These are phyloP conservation scores for Anguilla megastoma DNA, from an alignment of 2,797 vertebrate species.

Conservation along the genomic window DNA sequence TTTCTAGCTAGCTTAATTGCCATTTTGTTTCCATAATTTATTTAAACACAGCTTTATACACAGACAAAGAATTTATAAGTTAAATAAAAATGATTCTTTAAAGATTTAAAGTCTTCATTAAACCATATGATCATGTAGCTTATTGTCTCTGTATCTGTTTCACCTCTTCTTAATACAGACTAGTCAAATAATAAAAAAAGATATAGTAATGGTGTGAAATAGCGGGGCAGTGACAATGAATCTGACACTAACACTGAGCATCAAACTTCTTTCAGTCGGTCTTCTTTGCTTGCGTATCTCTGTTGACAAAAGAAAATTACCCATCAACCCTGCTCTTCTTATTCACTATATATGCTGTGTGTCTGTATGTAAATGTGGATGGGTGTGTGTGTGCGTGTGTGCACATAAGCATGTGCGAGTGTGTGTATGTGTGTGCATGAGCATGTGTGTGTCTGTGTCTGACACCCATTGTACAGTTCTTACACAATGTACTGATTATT, in stretches of 20 bases:
- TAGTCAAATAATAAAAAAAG: neutral
- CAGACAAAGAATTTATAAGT: neutral
- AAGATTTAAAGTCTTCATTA: neutral
- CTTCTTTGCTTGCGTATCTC: neutral
- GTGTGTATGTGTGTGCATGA: too few relatives aligned
- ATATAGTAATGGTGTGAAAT: neutral
- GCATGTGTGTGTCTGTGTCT: too few relatives aligned
- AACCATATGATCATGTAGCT: neutral
- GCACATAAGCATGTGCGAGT: too few relatives aligned
- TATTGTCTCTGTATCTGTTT: neutral
- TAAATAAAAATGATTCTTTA: neutral
- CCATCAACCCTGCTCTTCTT: neutral
- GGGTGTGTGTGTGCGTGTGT: too few relatives aligned
- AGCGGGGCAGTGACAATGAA: neutral
- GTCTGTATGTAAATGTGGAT: too few relatives aligned
- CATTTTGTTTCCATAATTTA: neutral
- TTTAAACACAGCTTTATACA: neutral
- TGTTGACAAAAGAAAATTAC: constrained; percentile 6
- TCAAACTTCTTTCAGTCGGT: neutral
- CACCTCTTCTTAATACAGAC: neutral
- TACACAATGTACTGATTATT: too few relatives aligned
- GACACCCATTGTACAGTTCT: too few relatives aligned
- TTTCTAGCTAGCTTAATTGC: neutral
- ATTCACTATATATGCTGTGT: neutral
- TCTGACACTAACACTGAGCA: neutral